Conservation (phyloP, 2,888 invertebrate genomes). For the Patella ulyssiponensis region DNA sequence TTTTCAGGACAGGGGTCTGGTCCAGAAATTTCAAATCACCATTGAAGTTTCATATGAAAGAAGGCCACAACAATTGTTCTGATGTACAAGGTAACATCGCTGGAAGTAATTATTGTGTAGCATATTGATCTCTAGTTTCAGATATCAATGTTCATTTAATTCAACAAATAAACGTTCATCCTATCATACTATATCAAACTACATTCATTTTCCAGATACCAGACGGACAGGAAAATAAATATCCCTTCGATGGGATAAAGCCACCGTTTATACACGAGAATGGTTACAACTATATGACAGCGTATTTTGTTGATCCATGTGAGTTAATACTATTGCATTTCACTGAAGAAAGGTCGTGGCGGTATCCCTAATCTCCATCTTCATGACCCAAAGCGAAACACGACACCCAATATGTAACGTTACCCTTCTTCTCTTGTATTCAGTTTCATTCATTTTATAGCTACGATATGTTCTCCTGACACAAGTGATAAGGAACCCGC, state of each 20-base stretch:
- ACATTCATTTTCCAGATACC: background rate
- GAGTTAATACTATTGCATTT: conserved; percentile 8
- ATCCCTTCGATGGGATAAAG: background rate
- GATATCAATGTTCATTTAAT: no score
- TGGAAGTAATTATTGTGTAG: conserved; percentile 56
- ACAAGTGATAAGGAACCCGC: conserved; percentile 17
- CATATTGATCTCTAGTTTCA: no score
- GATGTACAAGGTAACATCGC: conserved; percentile 70
- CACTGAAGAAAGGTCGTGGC: background rate
- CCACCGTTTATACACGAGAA: conserved; percentile 43
- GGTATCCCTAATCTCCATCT: background rate
- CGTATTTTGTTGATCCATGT: conserved; percentile 55
- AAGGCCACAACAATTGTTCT: conserved; percentile 62
- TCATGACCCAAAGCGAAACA: no score
- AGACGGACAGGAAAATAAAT: background rate
- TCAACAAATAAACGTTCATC: no score
- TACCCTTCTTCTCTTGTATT: no score
- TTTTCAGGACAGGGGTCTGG: no score
- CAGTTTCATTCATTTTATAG: no score
- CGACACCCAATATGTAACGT: no score
- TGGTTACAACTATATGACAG: conserved; percentile 42
- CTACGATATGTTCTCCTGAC: no score
- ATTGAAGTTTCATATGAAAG: conserved; percentile 50
- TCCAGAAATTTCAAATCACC: no score
- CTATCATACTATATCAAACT: no score